Conservation (phyloP, 1,140 invertebrate genomes). For the Brachionus paranguensis region DNA sequence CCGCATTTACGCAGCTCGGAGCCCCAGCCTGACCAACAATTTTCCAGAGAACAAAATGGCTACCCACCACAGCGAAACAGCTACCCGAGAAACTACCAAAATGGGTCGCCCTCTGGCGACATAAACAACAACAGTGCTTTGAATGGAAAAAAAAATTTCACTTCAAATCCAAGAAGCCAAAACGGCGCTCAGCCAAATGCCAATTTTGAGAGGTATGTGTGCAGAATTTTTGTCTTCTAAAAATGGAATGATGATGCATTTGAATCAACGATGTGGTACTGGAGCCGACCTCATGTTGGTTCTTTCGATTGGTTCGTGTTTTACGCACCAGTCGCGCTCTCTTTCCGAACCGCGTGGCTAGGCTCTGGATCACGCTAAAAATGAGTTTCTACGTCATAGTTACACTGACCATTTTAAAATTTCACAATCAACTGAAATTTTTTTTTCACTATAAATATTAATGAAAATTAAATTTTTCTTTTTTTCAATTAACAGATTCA, state of each 20-base stretch:
- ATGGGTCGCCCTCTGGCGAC: not conserved
- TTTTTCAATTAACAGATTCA: not conserved
- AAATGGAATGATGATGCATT: slow-evolving; percentile 31
- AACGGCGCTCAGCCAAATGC: not conserved
- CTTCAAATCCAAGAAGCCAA: not conserved
- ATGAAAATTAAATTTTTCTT: not conserved
- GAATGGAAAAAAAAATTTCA: slow-evolving; percentile 20
- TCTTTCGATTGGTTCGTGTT: not conserved
- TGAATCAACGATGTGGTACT: not conserved
- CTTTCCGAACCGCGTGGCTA: not conserved
- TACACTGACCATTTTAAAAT: slow-evolving; percentile 34
- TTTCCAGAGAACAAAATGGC: not conserved
- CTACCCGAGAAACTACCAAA: not conserved
- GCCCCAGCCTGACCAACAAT: not conserved
- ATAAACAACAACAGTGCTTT: slow-evolving; percentile 16
- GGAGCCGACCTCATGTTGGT: not conserved
- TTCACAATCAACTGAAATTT: not conserved
- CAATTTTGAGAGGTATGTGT: not conserved
- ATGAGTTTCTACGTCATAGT: slow-evolving; percentile 29
- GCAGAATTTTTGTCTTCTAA: not conserved
- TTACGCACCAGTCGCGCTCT: not conserved
- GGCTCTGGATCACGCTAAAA: not conserved
- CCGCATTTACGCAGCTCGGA: not conserved
- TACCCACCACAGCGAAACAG: not conserved
- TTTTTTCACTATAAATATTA: not conserved